A percentile compares a stretch with the other conserved stretches of the same genome.
These are phyloP conservation scores for Clarias laeviceps DNA, from an alignment of 2,797 vertebrate genomes.

Conservation along the genomic window DNA sequence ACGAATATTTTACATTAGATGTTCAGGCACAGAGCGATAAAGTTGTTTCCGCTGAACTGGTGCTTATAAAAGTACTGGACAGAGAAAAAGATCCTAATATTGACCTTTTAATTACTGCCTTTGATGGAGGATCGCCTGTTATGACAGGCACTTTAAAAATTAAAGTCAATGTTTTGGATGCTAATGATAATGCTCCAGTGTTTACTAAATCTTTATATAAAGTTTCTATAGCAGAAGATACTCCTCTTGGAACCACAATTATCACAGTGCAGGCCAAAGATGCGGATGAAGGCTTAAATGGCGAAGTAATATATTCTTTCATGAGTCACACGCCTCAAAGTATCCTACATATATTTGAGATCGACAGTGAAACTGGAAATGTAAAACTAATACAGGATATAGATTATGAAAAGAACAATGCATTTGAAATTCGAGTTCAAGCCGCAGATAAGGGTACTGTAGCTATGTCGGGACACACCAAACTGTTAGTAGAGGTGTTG, in stretches of 20 bases:
- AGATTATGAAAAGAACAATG: slow-evolving; percentile 49
- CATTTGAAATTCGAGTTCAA: slow-evolving; percentile 61
- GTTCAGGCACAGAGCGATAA: slow-evolving; percentile 50
- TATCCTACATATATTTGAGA: slow-evolving; percentile 42
- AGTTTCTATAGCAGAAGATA: slow-evolving; percentile 47
- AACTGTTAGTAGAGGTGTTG: slow-evolving; percentile 63
- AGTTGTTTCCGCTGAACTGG: slow-evolving; percentile 47
- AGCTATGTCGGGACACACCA: slow-evolving; percentile 60
- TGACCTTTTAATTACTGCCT: slow-evolving; percentile 47
- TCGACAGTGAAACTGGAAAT: slow-evolving; percentile 45
- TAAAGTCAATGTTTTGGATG: slow-evolving; percentile 68
- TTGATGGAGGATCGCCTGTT: slow-evolving; percentile 56
- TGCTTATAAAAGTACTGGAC: slow-evolving; percentile 52
- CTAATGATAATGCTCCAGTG: slow-evolving; percentile 68
- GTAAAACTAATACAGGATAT: slow-evolving; percentile 43
- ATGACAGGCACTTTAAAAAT: slow-evolving; percentile 54
- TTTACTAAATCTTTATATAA: slow-evolving; percentile 54
- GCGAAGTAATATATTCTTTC: slow-evolving; percentile 53
- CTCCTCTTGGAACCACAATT: slow-evolving; percentile 30
- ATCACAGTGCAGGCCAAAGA: slow-evolving; percentile 52
- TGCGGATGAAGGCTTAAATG: slow-evolving; percentile 57
- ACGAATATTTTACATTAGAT: slow-evolving; percentile 56
- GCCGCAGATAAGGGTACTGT: slow-evolving; percentile 58
- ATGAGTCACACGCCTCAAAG: slow-evolving; percentile 37
- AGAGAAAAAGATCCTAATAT: slow-evolving; percentile 48